Evolutionary conservation across 2,113 vertebrate genomes (phyloP), one percentile per base, ranked within the genome.

Genomic region (Passer montanus): DNA sequence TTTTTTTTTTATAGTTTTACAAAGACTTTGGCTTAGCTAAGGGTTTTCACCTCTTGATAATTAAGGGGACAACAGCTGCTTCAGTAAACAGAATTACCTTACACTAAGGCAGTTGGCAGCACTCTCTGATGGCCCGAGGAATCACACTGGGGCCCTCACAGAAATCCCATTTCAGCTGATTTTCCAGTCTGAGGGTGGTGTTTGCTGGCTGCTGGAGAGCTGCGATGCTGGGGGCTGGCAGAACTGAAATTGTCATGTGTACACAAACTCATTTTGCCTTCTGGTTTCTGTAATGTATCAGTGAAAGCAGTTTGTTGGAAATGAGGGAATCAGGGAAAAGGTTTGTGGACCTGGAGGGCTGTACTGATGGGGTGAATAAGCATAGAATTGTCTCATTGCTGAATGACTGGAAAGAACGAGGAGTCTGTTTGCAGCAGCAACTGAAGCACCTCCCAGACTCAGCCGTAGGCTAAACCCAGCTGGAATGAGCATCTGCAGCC

Each of bases 91-190:
- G 64, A 69, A 70, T 50, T 28, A 66, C 15, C 50, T 82, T 31
- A 37, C 46, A 5, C 27, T 66, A 43, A 75, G 4, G 14, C 76
- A 78, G 1, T 4, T 2, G 66, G 44, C 75, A 82, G 33, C 1
- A 0, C 53, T 73, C 35, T 66, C 44, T 33, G 18, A 26, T 3
- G 64, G 41, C 35, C 59, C 37, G 19, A 67, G 64, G 44, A 82
- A 31, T 56, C 1, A 1, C 2, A 2, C 35, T 30, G 26, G 24
- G 43, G 21, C 19, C 67, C 52, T 53, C 13, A 0, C 13, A 77
- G 39, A 92, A 74, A 35, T n/a, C 67, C 11, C 44, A n/a, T 81
- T 73, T 69, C 0, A 31, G 55, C 41, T 23, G 35, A 26, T 75
- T 89, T 84, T 74, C 46, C 55, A 12, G 13, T 12, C 63, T 58